Percentiles rank a stretch among this genome's conserved stretches.
These are phyloP conservation scores for Thunnus maccoyii DNA, from an alignment of 2,113 vertebrate genomes.

Conservation along the genomic window DNA sequence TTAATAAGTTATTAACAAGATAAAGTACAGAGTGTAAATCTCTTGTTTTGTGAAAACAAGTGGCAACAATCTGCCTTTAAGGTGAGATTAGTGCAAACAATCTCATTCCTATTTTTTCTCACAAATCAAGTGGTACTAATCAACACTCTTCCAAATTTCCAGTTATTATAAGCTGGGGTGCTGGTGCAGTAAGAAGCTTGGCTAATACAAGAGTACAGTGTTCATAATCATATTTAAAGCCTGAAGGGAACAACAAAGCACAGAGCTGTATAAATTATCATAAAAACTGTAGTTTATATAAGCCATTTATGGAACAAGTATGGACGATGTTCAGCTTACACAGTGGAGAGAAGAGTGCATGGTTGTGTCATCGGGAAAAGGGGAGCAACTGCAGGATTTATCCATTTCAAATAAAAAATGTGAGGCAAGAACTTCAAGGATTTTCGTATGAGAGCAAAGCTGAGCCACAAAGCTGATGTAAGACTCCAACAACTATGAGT, in stretches of 20 bases:
- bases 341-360: neutral
- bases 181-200: neutral
- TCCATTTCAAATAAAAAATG: constrained; percentile 9
- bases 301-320: constrained; percentile 11
- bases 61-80: neutral
- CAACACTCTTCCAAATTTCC: neutral
- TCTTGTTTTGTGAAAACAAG: neutral
- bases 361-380: neutral
- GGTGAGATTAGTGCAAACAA: neutral
- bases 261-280: constrained; percentile 2
- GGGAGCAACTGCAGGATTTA: constrained; percentile 1
- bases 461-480: constrained; percentile 43
- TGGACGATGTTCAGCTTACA: neutral
- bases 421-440: constrained; percentile 31
- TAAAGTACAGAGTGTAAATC: neutral
- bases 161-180: neutral
- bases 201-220: neutral
- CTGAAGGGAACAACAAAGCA: constrained; percentile 9
- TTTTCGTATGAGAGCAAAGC: constrained; percentile 33
- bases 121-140: constrained; percentile 10
- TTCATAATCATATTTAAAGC: constrained; percentile 18
- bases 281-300: constrained; percentile 7
- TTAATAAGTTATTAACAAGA: too few species aligned
- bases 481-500: constrained; percentile 61
- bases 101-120: neutral